Base-by-base conservation (phyloP, 2,113 vertebrate genomes). In the Clarias gariepinus region DNA sequence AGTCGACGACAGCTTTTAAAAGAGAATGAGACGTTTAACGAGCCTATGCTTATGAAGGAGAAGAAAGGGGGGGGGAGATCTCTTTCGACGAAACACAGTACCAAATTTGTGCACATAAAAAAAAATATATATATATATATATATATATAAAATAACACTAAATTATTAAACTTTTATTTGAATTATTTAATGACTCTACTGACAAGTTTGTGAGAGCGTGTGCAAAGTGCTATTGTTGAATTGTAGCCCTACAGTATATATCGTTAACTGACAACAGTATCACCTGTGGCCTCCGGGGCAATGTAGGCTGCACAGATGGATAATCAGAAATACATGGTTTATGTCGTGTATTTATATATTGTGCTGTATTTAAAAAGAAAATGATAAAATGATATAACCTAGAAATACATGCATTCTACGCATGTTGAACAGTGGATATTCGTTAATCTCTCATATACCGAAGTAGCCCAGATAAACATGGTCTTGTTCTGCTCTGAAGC, bases 51-150 rank as follows among this genome's bases (percentile, higher is more conserved):
- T 41, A 81, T 41, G 66, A 53, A 60, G 82, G 73, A 78, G 4
- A 85, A 89, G 79, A 71, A n/a, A n/a, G 33, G 58, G 69, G 19
- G 60, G 63, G 60, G 52, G n/a, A 74, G 83, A 71, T 82, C 86
- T 88, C 74, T 68, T 90, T 85, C 21, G 16, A 60, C 33, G 25
- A 36, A 79, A 71, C 63, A 53, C 68, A 76, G 84, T 71, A 82
- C 87, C 88, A 88, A 88, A 79, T 15, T n/a, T 16, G 16, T n/a
- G 25, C 74, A 55, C 13, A n/a, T n/a, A n/a, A n/a, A n/a, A n/a
- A n/a, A n/a, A n/a, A n/a, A n/a, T n/a, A n/a, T n/a, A n/a, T n/a
- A n/a, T n/a, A n/a, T n/a, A n/a, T n/a, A n/a, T n/a, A n/a, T n/a
- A n/a, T n/a, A n/a, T n/a, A n/a, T n/a, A n/a, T n/a, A n/a, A n/a